Evolutionary conservation across 2,797 vertebrate species (phyloP).

Genomic region (Menidia menidia): DNA sequence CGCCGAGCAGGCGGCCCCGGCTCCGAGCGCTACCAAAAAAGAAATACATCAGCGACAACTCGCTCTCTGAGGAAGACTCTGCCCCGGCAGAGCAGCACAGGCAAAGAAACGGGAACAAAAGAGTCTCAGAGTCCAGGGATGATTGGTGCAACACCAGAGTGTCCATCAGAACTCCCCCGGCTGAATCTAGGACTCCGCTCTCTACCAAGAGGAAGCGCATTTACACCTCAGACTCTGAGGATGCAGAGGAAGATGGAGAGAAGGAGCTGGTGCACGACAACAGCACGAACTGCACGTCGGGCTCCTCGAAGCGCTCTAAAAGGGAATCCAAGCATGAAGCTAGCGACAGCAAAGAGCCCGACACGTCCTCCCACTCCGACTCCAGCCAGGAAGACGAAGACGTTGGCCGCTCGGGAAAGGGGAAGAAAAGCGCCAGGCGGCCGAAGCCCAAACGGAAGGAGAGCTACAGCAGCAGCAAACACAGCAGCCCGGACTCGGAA

Average conservation of each 20-base stretch:
- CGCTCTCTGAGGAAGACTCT: conserved; percentile 78
- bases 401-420: conserved; percentile 19
- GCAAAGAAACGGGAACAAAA: conserved; percentile 59
- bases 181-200: conserved; percentile 46
- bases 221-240: conserved; percentile 81
- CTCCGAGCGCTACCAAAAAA: conserved; percentile 81
- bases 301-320: conserved; percentile 58
- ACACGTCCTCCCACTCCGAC: conserved; percentile 48
- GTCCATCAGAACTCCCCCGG: conserved; percentile 45
- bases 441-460: conserved; percentile 61
- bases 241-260: conserved; percentile 41
- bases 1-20: conserved; percentile 54
- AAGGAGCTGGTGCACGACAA: conserved; percentile 56
- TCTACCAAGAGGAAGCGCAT: conserved; percentile 79
- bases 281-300: conserved; percentile 41
- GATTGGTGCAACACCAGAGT: conserved; percentile 35
- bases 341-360: conserved; percentile 40
- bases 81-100: conserved; percentile 38
- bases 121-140: conserved; percentile 22
- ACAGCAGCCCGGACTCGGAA: conserved; percentile 68
- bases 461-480: conserved; percentile 71
- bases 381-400: conserved; percentile 45
- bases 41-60: conserved; percentile 82
- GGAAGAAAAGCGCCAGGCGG: conserved; percentile 42
- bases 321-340: conserved; percentile 52